Conservation (phyloP, 2,888 invertebrate genomes). For the Stenoptilia bipunctidactyla region DNA sequence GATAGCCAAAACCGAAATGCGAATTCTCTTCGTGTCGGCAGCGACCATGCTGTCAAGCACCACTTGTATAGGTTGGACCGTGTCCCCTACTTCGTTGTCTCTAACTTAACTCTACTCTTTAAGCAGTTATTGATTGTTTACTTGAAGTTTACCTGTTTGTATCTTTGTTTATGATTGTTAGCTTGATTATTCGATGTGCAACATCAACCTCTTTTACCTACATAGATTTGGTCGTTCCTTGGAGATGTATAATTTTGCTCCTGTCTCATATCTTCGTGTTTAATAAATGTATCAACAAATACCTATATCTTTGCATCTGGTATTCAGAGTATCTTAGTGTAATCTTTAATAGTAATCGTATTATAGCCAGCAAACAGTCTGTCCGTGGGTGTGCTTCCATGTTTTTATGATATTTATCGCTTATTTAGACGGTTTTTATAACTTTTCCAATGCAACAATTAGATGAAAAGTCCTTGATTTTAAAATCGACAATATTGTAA, state of each 20-base stretch:
- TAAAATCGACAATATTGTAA: constrained; percentile 49
- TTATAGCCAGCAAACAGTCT: constrained; percentile 59
- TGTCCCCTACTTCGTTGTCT: constrained; percentile 8
- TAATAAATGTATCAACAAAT: constrained; percentile 2
- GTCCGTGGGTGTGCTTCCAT: constrained; percentile 69
- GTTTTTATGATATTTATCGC: constrained; percentile 58
- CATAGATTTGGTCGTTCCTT: too few species aligned
- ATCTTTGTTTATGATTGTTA: not conserved
- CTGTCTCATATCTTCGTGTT: too few species aligned
- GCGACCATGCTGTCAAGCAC: not conserved
- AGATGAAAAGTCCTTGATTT: constrained; percentile 33
- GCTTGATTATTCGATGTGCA: constrained; percentile 9
- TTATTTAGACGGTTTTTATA: constrained; percentile 56
- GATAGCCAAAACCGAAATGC: constrained; percentile 1
- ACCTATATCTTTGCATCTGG: too few species aligned
- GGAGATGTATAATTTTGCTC: too few species aligned
- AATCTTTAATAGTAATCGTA: constrained; percentile 20
- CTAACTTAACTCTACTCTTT: constrained; percentile 5
- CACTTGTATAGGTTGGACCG: not conserved
- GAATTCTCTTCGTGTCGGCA: not conserved
- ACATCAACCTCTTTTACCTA: constrained; percentile 8
- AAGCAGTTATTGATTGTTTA: constrained; percentile 8
- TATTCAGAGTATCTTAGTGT: not conserved
- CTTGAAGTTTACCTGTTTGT: constrained; percentile 1
- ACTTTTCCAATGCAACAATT: constrained; percentile 32